Base-by-base conservation (phyloP, 2,113 vertebrate species). In the Eolophus roseicapilla region DNA sequence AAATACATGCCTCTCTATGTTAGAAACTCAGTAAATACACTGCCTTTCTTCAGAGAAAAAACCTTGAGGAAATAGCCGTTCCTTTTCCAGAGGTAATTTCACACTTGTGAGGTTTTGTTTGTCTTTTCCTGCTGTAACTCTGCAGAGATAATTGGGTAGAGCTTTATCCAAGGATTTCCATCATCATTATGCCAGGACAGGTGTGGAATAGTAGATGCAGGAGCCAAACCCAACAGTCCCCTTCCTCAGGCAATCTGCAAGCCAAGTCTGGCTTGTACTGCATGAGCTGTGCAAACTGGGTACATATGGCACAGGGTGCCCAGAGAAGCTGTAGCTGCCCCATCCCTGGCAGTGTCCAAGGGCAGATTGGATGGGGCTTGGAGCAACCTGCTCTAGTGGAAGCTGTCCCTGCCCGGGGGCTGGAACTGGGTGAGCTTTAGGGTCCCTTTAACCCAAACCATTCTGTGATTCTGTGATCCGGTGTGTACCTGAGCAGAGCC, bases 131-230 rank as follows among this genome's bases (percentile, higher is more conserved):
- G 5, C 75, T 68, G 28, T 57, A 82, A 31, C 46, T 90, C 37
- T 74, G n/a, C 52, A 50, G 53, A 78, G 25, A 10, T 43, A 31
- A 47, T 33, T 44, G 33, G 10, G 59, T 76, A 57, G 23, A 19
- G 14, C 25, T 82, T 90, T 68, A 24, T 44, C 29, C 63, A 49
- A 77, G 33, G 84, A n/a, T 71, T 80, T 5, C 64, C 9, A 0
- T 35, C 27, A 6, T 9, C 27, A 1, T 11, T 27, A 2, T 23
- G 25, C 29, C 0, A 0, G 49, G 67, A 24, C 8, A 4, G 10
- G n/a, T 8, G 16, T 25, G 64, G 12, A 19, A n/a, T 0, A 43
- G 18, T 7, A 27, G 50, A 10, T 18, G 41, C 68, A 44, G 86
- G 47, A 78, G 60, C 46, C 76, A 49, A 70, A 37, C 8, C 7